Evolutionary conservation across 2,888 invertebrate genomes (phyloP).

Genomic region (Tigriopus californicus): DNA sequence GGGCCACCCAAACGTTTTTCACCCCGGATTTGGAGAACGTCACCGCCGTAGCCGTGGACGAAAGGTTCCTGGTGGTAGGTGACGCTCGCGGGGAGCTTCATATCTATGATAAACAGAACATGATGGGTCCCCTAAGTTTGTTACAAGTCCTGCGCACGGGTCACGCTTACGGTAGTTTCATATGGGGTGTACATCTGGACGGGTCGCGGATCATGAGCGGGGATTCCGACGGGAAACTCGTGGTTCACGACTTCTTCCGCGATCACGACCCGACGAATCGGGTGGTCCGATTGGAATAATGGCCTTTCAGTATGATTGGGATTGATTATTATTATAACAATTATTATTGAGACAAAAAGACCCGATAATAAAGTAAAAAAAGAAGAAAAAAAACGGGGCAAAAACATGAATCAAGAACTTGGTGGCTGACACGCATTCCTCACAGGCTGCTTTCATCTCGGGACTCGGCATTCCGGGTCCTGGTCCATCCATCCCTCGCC

Average conservation of each 20-base stretch:
- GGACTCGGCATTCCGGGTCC: too few species aligned
- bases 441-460: too few species aligned
- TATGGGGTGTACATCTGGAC: conserved; percentile 7
- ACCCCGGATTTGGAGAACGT: not conserved
- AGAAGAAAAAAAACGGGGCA: too few species aligned
- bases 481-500: too few species aligned
- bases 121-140: not conserved
- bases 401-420: too few species aligned
- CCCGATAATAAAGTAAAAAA: too few species aligned
- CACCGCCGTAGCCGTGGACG: not conserved
- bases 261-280: not conserved
- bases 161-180: not conserved
- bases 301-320: too few species aligned
- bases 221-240: not conserved
- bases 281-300: too few species aligned
- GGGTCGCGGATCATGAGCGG: not conserved
- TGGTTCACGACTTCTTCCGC: not conserved
- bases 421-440: too few species aligned
- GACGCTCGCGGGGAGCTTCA: not conserved
- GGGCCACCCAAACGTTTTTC: not conserved
- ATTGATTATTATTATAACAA: too few species aligned
- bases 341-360: too few species aligned
- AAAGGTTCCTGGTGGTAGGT: not conserved
- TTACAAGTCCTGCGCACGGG: not conserved
- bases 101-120: not conserved